Conservation (phyloP, 2,113 vertebrate species). For the Menura novaehollandiae region DNA sequence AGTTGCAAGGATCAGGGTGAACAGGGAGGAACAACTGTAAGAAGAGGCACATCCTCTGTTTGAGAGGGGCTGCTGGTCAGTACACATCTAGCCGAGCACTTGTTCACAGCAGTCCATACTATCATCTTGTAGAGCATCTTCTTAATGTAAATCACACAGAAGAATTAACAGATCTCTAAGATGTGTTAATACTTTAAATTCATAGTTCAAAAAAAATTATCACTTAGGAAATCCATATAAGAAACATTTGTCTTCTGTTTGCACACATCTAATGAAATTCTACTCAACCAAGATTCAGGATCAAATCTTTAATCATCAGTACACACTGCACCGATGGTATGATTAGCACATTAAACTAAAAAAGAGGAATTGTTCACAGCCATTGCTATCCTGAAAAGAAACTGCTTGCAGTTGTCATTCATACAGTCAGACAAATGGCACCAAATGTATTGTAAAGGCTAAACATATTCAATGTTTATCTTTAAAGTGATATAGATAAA, state of each 20-base stretch:
- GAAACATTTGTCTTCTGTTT: background rate
- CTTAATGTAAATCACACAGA: background rate
- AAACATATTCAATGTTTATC: background rate
- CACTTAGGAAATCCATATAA: background rate
- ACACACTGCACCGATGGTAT: background rate
- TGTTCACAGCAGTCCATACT: background rate
- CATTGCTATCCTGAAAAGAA: background rate
- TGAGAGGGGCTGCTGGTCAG: background rate
- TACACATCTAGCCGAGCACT: background rate
- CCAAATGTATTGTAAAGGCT: conserved; percentile 55
- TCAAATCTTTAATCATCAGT: background rate
- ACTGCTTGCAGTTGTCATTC: background rate
- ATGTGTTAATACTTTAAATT: background rate
- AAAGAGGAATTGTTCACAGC: background rate
- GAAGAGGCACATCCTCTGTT: background rate
- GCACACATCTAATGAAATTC: background rate
- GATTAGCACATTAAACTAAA: background rate
- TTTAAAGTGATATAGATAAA: conserved; percentile 44
- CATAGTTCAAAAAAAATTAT: background rate
- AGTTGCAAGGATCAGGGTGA: background rate
- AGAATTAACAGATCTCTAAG: background rate
- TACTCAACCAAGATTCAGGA: background rate
- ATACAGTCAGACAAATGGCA: background rate
- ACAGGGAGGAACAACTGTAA: background rate
- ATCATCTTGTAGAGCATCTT: background rate